Evolutionary conservation across 2,888 invertebrate genomes (phyloP).

Genomic region (Plagodis dolabraria): DNA sequence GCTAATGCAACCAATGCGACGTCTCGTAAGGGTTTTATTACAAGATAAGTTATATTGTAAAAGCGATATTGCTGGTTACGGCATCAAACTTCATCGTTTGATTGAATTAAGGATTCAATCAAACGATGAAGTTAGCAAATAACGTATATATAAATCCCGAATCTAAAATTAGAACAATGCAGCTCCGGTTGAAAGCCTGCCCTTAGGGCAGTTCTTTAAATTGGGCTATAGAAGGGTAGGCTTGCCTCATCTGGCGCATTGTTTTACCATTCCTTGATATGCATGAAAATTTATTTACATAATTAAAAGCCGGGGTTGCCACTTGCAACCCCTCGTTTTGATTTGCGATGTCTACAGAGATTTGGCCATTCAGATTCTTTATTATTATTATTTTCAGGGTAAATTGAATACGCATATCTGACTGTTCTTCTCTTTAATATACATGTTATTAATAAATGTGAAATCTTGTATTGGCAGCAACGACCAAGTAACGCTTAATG

Average conservation of each 20-base stretch:
- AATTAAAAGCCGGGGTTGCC: constrained; percentile 73
- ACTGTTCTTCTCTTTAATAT: too few species aligned
- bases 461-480: too few species aligned
- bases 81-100: constrained; percentile 13
- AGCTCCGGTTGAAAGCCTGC: constrained; percentile 52
- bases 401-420: too few species aligned
- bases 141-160: constrained; percentile 28
- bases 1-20: constrained; percentile 44
- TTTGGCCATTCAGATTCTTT: constrained; percentile 68
- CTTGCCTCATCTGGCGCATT: constrained; percentile 72
- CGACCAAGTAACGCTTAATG: too few species aligned
- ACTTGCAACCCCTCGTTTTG: constrained; percentile 65
- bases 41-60: constrained; percentile 36
- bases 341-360: constrained; percentile 78
- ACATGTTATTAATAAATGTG: too few species aligned
- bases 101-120: too few species aligned
- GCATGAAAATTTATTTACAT: constrained; percentile 82
- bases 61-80: neutral
- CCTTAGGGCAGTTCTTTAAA: constrained; percentile 66
- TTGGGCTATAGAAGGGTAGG: constrained; percentile 66
- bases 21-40: constrained; percentile 42
- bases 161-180: constrained; percentile 56
- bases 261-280: constrained; percentile 76
- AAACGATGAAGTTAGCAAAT: constrained; percentile 16
- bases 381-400: too few species aligned